Conservation (phyloP, 2,797 vertebrate genomes). For the Helostoma temminkii region DNA sequence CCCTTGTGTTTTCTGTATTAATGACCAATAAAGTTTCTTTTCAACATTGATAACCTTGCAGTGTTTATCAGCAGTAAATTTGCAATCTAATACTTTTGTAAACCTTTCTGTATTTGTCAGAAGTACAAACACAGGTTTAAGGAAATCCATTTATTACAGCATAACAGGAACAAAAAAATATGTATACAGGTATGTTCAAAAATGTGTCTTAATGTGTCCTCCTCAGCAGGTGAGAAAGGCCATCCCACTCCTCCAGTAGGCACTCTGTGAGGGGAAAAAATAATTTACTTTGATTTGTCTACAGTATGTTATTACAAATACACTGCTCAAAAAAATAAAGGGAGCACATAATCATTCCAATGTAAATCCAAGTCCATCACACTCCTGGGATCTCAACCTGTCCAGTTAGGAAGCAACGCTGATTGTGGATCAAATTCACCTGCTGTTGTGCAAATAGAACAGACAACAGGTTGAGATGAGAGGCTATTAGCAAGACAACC, state of each 20-base stretch:
- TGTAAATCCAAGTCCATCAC: no score
- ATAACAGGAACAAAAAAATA: background rate
- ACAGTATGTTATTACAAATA: no score
- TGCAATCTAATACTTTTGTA: no score
- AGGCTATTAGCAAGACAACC: no score
- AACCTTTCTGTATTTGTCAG: background rate
- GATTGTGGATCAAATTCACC: no score
- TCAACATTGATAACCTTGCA: conserved; percentile 18
- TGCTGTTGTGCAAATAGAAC: no score
- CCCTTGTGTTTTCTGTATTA: conserved; percentile 58
- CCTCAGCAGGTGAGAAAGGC: conserved; percentile 93
- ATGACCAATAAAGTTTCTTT: conserved; percentile 79
- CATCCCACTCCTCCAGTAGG: conserved; percentile 92
- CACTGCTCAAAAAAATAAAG: no score
- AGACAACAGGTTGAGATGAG: no score
- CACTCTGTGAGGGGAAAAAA: conserved; percentile 84
- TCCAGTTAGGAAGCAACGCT: no score
- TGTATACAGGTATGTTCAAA: accelerated
- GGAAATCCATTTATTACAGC: conserved; percentile 43
- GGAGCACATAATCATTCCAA: no score
- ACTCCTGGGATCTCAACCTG: no score
- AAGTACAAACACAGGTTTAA: background rate
- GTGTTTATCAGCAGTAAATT: background rate
- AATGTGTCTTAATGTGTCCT: conserved; percentile 49
- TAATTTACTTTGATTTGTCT: no score